Conservation (phyloP, 2,113 vertebrate genomes). For the Calonectris borealis region DNA sequence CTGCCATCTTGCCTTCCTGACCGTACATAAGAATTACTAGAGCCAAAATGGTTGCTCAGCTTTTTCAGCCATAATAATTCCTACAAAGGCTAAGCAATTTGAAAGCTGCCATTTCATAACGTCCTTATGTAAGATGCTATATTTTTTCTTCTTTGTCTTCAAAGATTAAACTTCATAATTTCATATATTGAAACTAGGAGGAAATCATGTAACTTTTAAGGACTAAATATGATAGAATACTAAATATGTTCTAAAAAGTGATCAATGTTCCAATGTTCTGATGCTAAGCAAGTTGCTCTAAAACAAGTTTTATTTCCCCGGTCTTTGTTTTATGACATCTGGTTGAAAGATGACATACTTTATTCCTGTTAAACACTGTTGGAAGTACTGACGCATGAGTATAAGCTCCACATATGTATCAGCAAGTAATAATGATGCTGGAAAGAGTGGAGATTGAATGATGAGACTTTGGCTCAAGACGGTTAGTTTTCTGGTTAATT, state of each 20-base stretch:
- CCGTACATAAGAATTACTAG: fast-evolving
- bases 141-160: not conserved
- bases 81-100: not conserved
- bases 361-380: not conserved
- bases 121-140: fast-evolving
- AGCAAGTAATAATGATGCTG: not conserved
- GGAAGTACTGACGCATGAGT: not conserved
- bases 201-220: not conserved
- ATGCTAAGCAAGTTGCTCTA: not conserved
- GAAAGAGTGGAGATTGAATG: not conserved
- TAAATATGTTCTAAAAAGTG: not conserved
- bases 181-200: not conserved
- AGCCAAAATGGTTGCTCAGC: not conserved
- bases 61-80: not conserved
- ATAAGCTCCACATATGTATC: not conserved
- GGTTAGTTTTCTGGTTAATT: not conserved
- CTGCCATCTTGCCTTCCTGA: not conserved
- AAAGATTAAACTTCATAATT: not conserved
- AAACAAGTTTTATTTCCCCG: not conserved
- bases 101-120: not conserved
- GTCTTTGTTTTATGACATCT: not conserved
- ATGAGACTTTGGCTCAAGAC: not conserved
- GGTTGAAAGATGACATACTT: not conserved
- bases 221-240: not conserved
- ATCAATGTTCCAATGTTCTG: not conserved